Percentiles rank a stretch among this genome's conserved stretches.
These are phyloP conservation scores for Neosilurus hyrtlii DNA, from an alignment of 2,797 vertebrate genomes.

Conservation along the genomic window DNA sequence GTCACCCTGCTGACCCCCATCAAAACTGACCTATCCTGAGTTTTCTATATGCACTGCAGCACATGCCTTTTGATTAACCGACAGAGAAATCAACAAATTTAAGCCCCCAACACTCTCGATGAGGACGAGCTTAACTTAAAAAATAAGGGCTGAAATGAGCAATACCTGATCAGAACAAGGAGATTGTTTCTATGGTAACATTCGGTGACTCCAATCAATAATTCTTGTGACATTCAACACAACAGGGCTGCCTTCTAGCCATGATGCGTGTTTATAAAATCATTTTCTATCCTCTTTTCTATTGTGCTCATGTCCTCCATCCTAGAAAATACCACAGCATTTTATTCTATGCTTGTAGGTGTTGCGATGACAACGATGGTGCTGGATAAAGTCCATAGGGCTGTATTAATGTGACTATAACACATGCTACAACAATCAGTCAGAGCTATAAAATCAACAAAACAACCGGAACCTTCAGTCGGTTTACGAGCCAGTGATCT, in stretches of 20 bases:
- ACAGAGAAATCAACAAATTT: not conserved
- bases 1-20: conserved; percentile 7
- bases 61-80: not conserved
- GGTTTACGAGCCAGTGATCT: not conserved
- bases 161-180: not conserved
- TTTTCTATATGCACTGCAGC: not conserved
- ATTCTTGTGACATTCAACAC: not conserved
- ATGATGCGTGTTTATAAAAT: not conserved
- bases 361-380: not conserved
- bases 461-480: not conserved
- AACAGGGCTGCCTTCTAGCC: not conserved
- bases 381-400: not conserved
- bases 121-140: not conserved
- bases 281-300: not conserved
- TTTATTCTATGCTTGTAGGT: not conserved
- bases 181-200: conserved; percentile 24
- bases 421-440: conserved; percentile 4
- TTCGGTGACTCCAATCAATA: conserved; percentile 2
- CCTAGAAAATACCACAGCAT: not conserved
- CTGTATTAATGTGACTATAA: not conserved
- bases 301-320: not conserved
- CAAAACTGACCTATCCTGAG: not conserved
- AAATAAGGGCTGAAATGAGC: not conserved
- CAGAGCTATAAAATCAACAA: conserved; percentile 2
- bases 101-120: not conserved